A percentile compares a stretch with the other conserved stretches of the same genome.
Conservation (phyloP, 2,888 invertebrate genomes). For the Elysia crispata region DNA sequence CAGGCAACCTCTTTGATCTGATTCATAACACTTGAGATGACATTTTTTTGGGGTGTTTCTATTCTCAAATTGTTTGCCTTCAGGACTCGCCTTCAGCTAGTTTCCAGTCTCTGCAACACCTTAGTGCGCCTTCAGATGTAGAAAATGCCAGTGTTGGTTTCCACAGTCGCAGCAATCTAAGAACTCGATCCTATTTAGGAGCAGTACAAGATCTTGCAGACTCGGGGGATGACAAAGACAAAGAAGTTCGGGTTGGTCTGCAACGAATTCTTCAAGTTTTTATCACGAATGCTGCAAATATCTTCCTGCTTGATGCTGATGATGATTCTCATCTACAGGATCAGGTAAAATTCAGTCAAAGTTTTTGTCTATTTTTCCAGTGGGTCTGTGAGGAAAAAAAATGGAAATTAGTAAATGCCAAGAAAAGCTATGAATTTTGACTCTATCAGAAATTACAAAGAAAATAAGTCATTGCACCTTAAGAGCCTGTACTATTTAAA, state of each 20-base stretch:
- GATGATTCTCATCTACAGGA: constrained; percentile 61
- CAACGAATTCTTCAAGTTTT: constrained; percentile 88
- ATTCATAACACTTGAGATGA: too few species aligned
- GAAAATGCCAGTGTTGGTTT: constrained; percentile 21
- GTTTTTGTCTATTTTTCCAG: not conserved
- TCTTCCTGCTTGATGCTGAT: constrained; percentile 82
- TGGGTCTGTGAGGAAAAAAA: too few species aligned
- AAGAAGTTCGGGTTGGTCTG: constrained; percentile 75
- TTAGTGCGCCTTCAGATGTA: constrained; percentile 46
- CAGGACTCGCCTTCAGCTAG: constrained; percentile 63
- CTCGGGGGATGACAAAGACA: constrained; percentile 56
- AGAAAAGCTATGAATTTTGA: not conserved
- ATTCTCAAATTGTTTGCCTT: not conserved
- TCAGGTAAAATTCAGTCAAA: constrained; percentile 58
- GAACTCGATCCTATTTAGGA: constrained; percentile 71
- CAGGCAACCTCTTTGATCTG: too few species aligned
- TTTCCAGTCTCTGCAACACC: constrained; percentile 57
- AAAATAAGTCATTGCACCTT: too few species aligned
- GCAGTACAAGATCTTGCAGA: constrained; percentile 70
- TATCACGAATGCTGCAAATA: constrained; percentile 96
- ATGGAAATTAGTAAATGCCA: not conserved
- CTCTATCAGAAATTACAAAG: not conserved
- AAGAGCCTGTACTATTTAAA: too few species aligned
- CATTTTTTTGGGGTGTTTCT: too few species aligned
- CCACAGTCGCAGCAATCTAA: constrained; percentile 53